Conservation (phyloP, 2,113 vertebrate species). For the Stigmatopora argus region DNA sequence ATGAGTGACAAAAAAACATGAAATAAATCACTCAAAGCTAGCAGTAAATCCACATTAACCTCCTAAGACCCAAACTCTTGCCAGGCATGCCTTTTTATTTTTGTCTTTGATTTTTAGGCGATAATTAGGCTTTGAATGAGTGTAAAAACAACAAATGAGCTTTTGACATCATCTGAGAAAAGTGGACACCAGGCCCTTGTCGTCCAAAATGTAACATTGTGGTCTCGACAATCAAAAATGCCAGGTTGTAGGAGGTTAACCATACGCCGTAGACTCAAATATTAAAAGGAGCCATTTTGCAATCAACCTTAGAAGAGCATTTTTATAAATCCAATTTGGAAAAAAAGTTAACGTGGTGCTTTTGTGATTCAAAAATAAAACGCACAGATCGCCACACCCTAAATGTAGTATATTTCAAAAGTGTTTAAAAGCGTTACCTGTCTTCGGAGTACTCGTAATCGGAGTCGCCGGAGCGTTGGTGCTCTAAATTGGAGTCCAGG, state of each 20-base stretch:
- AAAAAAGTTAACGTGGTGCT: background rate
- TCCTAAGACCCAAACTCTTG: too few relatives aligned
- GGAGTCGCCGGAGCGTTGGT: slow-evolving; percentile 80
- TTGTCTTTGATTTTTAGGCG: too few relatives aligned
- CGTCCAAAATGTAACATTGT: too few relatives aligned
- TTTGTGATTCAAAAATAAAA: background rate
- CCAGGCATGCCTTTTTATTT: too few relatives aligned
- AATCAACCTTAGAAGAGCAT: slow-evolving; percentile 61
- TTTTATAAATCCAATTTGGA: too few relatives aligned
- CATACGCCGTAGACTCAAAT: slow-evolving; percentile 15
- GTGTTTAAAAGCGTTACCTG: slow-evolving; percentile 76
- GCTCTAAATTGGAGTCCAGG: slow-evolving; percentile 84
- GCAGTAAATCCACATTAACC: slow-evolving; percentile 30
- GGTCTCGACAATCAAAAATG: too few relatives aligned
- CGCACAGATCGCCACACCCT: background rate
- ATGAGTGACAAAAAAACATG: slow-evolving; percentile 71
- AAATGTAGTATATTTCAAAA: background rate
- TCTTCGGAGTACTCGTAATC: slow-evolving; percentile 96
- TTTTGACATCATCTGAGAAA: too few relatives aligned
- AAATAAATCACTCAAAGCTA: slow-evolving; percentile 50
- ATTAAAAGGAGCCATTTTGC: slow-evolving; percentile 9
- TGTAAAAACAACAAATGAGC: too few relatives aligned
- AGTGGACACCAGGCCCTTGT: too few relatives aligned
- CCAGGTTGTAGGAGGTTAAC: background rate
- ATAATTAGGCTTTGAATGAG: too few relatives aligned